Base-by-base conservation (phyloP, 2,888 invertebrate genomes). In the Tridacna crocea region DNA sequence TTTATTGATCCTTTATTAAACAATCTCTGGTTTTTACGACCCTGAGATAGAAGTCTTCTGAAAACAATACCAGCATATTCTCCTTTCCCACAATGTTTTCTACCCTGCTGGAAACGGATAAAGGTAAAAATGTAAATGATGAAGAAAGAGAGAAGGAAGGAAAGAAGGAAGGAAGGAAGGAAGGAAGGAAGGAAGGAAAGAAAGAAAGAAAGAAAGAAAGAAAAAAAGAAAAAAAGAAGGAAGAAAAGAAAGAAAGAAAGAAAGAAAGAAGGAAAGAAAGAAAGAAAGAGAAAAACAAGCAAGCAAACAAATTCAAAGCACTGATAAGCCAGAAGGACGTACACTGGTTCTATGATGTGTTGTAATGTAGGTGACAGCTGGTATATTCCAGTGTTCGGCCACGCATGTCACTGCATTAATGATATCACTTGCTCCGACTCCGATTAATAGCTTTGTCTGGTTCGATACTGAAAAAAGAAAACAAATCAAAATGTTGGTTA, bases 341-440 rank as follows among this genome's bases (percentile, higher is more conserved):
- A 85, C 85, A 22, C 63, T 22, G 22, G 47, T 68, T 36, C 82
- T 72, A 24, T 76, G 78, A 19, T 68, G 63, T 15, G 75, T 76
- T 15, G 82, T 80, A 26, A 75, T 74, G 65, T 85, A 85, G 17
- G 77, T 77, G 19, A 85, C 26, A 13, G 74, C 70, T 19, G 82
- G 75, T 1, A 85, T 61, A 19, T 72, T 60, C n/a, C 24, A 27
- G 0, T 72, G 76, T 26, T 78, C 61, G 11, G 80, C 77, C 0
- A 82, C 74, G 36, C 75, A 72, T 26, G 78, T 66, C 27, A 82
- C 76, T 0, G 78, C 75, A 47, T 82, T 82, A 0, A 80, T 76
- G 12, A 80, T 77, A 51, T 73, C 55, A 22, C 66, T 63, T 12
- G 27, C 61, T 12, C 85, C 85, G 60, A 85, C 51, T 24, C 83